Base-by-base conservation (phyloP, 2,888 invertebrate genomes). In the Timema podura region DNA sequence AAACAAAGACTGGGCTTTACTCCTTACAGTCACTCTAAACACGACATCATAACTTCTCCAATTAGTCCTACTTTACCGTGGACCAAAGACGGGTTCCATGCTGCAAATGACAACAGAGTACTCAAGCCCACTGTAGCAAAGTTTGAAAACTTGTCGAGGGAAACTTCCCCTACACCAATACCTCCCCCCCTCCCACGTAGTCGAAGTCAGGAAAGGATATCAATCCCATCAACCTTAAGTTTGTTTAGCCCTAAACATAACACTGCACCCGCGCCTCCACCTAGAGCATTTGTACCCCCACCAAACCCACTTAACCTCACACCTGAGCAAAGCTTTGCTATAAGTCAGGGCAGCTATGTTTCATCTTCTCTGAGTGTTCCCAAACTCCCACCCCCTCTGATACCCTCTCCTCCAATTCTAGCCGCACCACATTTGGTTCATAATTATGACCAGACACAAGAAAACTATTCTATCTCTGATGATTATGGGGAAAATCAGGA, bases 391-490 rank as follows among this genome's bases (percentile, higher is more conserved):
- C 68, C 68, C 2, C 69, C 69, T 7, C 68, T 72, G 13, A 73
- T 71, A 65, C 47, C 70, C n/a, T 69, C 69, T 8, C 72, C 59
- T 2, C 64, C 71, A 11, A 78, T 81, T 30, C 80, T 85, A 8
- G 78, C 83, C 0, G 84, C 84, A 0, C 85, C 85, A 5, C 81
- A 83, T 74, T 80, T 85, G 44, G 83, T 85, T 44, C 73, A 75
- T 16, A 73, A 73, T 47, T 74, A 79, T 68, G 77, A 80, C 48
- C 67, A 75, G 13, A 65, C 7, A 49, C 45, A 64, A 47, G 67
- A n/a, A n/a, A n/a, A n/a, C n/a, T n/a, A n/a, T n/a, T 8, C 11
- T 13, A 44, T 9, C 8, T 44, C 1, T 61, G 30, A 64, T 5
- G 7, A 45, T 2, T 15, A 7, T 54, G 15, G 16, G 48, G 13